Percentiles rank a stretch among this genome's conserved stretches.
Conservation (phyloP, 2,113 vertebrate species). For the Rhombomys opimus region DNA sequence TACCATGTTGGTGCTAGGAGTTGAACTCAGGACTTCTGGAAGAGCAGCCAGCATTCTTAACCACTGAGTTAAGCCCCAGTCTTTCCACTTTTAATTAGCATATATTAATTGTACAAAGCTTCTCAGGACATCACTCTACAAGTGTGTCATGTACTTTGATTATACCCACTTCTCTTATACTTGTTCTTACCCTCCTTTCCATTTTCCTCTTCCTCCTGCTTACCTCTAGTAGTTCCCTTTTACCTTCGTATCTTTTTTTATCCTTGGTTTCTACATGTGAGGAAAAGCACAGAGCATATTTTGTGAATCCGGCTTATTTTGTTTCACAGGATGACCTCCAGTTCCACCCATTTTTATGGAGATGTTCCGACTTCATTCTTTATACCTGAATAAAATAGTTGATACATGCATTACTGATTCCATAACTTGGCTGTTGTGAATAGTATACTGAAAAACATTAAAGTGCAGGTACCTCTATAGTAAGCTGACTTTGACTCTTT, state of each 20-base stretch:
- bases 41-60: too few relatives aligned
- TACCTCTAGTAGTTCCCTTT: background rate
- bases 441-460: background rate
- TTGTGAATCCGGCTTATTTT: background rate
- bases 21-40: too few relatives aligned
- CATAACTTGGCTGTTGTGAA: background rate
- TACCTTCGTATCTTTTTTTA: background rate
- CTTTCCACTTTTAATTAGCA: background rate
- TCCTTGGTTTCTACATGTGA: background rate
- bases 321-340: background rate
- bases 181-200: background rate
- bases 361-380: background rate
- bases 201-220: background rate
- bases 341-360: background rate
- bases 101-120: background rate
- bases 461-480: background rate
- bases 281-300: background rate
- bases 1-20: too few relatives aligned
- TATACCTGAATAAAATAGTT: background rate
- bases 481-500: background rate
- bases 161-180: background rate
- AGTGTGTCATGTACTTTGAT: background rate
- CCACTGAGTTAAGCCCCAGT: too few relatives aligned
- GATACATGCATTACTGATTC: background rate
- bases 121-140: background rate